Evolutionary conservation across 2,888 invertebrate species (phyloP), one percentile per base, ranked within the genome.

Genomic region (Agonopterix heracliana): DNA sequence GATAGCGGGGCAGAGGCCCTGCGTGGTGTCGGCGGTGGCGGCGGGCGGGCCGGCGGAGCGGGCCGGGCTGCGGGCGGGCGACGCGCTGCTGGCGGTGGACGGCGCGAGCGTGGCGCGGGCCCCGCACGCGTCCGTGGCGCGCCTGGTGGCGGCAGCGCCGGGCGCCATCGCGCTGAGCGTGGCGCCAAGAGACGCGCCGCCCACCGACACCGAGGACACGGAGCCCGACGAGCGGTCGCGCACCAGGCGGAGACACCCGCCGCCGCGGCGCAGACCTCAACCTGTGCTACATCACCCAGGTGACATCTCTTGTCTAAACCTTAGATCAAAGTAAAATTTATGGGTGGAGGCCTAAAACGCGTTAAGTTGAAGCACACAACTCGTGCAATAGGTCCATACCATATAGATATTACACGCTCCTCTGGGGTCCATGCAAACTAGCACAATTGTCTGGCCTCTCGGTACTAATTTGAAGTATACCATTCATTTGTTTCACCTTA

Each of bases 1-100:
- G 14, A 98, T 98, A 70, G 97, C 98, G 1, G 98, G 98, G 2
- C 98, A 98, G 77, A 94, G 97, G 71, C 98, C 98, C 0, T 98
- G 98, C 75, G 95, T 98, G 55, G 90, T 98, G 51, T 97, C 97
- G 47, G 97, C 96, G 66, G 98, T 98, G 63, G 97, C 97, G 1
- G 90, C 92, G 44, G 95, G 95, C 1, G 87, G 87, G 52, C 97
- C 98, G 2, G 98, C 98, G 0, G 97, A 97, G 68, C 90, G 92
- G 54, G 96, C 96, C 34, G 98, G 98, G 0, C 85, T 98, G 13
- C 91, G 96, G 26, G 95, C 97, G 36, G 98, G 98, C 0, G 98
- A 98, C 71, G 97, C 96, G 63, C 89, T 98, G 50, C 92, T 98
- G 47, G 95, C 96, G 1, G 98, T 98, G 0, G 98, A 98, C 75